Percentiles rank a stretch among this genome's conserved stretches.
phyloP scores from a whole-genome alignment of 2,888 invertebrate species.

The Orchesellides sinensis region DNA sequence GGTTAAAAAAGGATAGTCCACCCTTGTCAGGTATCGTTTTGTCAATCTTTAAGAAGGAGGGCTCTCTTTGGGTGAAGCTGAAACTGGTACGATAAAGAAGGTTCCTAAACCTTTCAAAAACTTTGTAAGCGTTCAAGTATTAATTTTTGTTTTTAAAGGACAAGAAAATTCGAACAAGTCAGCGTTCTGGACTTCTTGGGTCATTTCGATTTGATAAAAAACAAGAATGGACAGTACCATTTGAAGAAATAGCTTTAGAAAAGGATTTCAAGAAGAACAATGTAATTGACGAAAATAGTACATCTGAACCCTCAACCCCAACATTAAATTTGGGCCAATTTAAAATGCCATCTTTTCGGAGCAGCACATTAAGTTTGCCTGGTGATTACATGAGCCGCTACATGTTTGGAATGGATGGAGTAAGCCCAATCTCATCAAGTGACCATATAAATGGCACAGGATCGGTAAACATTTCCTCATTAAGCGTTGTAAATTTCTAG shows the following conservation, averaged over 20 bases:
- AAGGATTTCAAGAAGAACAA: constrained; percentile 50
- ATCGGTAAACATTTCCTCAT: constrained; percentile 4
- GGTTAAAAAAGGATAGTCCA: constrained; percentile 57
- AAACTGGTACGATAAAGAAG: constrained; percentile 46
- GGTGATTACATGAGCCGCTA: constrained; percentile 48
- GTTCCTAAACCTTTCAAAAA: background rate
- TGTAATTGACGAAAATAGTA: constrained; percentile 21
- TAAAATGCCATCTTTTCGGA: constrained; percentile 40
- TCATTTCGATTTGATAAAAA: constrained; percentile 66
- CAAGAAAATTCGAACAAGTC: constrained; percentile 57
- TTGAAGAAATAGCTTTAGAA: constrained; percentile 66
- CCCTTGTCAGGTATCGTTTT: constrained; percentile 55
- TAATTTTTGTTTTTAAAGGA: constrained; percentile 37
- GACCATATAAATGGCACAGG: background rate
- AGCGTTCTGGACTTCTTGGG: constrained; percentile 56
- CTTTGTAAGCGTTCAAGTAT: background rate
- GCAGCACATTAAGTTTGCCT: constrained; percentile 64
- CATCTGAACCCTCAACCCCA: constrained; percentile 29
- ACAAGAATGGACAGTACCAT: constrained; percentile 64
- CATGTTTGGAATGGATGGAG: background rate
- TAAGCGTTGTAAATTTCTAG: too few relatives aligned
- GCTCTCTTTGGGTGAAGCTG: constrained; percentile 61
- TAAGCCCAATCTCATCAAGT: background rate
- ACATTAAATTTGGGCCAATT: background rate
- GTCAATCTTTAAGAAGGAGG: constrained; percentile 64